Conservation (phyloP, 1,140 invertebrate species). For the Drosophila carrolli region DNA sequence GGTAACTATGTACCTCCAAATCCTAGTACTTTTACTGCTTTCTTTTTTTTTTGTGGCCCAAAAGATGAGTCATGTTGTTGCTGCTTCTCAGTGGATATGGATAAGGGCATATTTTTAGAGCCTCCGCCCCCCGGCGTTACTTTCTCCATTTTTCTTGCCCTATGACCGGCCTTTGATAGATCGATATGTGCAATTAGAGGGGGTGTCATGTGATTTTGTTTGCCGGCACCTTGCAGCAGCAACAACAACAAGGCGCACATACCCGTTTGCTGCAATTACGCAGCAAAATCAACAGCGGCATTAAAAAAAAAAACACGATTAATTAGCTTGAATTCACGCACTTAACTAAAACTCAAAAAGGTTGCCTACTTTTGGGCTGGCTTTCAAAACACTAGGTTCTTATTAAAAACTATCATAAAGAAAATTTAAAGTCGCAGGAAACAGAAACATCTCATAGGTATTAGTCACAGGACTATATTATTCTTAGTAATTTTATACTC, state of each 20-base stretch:
- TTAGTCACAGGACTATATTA: too few species aligned
- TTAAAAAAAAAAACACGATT: slow-evolving; percentile 29
- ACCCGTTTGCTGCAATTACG: slow-evolving; percentile 46
- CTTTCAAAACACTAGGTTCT: too few species aligned
- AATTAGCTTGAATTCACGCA: slow-evolving; percentile 29
- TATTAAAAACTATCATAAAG: too few species aligned
- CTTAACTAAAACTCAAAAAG: neutral
- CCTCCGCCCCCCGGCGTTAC: slow-evolving; percentile 25
- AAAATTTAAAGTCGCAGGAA: too few species aligned
- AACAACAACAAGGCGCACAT: slow-evolving; percentile 17
- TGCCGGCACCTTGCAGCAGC: slow-evolving; percentile 11
- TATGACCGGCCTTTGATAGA: slow-evolving; percentile 43
- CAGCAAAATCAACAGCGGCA: slow-evolving; percentile 10
- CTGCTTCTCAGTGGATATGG: slow-evolving; percentile 26
- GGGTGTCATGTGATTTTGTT: slow-evolving; percentile 48
- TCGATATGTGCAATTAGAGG: slow-evolving; percentile 48
- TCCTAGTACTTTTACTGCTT: neutral
- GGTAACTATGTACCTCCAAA: neutral
- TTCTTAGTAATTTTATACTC: too few species aligned
- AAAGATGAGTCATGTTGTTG: slow-evolving; percentile 36
- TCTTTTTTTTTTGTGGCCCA: neutral
- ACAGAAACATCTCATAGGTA: too few species aligned
- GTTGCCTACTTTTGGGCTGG: slow-evolving; percentile 55
- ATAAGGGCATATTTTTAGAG: slow-evolving; percentile 60
- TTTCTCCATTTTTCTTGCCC: slow-evolving; percentile 4